Percentiles rank a stretch among this genome's conserved stretches.
Evolutionary conservation across 2,797 vertebrate species (phyloP).

Genomic region (Leptodactylus fallax): DNA sequence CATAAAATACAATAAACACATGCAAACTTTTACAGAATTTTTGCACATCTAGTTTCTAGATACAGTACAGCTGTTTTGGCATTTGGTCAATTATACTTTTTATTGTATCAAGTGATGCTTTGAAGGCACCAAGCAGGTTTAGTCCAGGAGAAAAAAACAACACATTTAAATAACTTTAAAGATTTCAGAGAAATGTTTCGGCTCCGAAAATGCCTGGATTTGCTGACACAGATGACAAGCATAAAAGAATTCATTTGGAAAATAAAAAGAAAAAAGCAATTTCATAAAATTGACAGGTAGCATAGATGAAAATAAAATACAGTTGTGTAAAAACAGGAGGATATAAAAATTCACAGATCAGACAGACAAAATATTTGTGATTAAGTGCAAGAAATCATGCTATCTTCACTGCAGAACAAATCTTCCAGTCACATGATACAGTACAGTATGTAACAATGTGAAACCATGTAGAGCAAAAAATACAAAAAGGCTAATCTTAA

Average conservation of each 20-base stretch:
- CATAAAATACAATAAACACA: conserved; percentile 15
- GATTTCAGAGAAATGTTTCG: conserved; percentile 42
- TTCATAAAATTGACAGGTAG: conserved; percentile 47
- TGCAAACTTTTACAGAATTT: neutral
- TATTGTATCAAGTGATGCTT: conserved; percentile 32
- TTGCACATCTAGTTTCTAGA: conserved; percentile 20
- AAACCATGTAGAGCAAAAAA: neutral
- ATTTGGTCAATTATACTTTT: conserved; percentile 49
- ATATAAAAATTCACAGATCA: neutral
- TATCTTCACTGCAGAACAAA: neutral
- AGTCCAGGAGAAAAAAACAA: conserved; percentile 18
- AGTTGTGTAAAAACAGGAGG: conserved; percentile 14
- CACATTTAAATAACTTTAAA: conserved; percentile 46
- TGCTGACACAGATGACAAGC: conserved; percentile 45
- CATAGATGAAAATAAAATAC: conserved; percentile 34
- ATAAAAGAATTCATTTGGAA: conserved; percentile 49
- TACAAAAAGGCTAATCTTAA: neutral
- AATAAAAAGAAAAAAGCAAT: conserved; percentile 41
- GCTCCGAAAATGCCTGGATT: conserved; percentile 27
- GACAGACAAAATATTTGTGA: neutral
- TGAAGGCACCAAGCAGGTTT: conserved; percentile 24
- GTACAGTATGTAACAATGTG: too few relatives aligned
- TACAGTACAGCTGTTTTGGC: conserved; percentile 47
- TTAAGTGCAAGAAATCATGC: neutral
- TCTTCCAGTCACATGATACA: neutral